Evolutionary conservation across 2,797 vertebrate genomes (phyloP).

Genomic region (Coregonus suidteri): DNA sequence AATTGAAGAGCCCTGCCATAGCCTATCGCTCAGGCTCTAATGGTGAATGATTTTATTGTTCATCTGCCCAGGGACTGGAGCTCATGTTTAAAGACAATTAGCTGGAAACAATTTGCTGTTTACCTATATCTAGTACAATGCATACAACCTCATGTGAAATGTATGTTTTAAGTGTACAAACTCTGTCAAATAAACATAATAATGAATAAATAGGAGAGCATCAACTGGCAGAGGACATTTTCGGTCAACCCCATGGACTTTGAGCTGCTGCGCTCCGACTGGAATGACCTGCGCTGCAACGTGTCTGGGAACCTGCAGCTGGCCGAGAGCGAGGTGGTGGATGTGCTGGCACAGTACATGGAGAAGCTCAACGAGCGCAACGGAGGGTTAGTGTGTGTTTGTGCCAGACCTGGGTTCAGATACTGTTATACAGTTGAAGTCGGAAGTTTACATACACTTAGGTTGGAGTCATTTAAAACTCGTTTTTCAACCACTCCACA

Average conservation of each 20-base stretch:
- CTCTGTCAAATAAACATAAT: neutral
- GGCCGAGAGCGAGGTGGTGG: constrained; percentile 90
- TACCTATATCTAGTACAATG: too few species aligned
- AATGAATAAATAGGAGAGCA: constrained; percentile 73
- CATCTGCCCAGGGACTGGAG: too few species aligned
- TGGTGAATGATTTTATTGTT: too few species aligned
- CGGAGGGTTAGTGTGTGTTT: constrained; percentile 78
- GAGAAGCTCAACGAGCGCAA: constrained; percentile 92
- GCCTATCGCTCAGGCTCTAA: too few species aligned
- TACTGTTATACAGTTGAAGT: too few species aligned
- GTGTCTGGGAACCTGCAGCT: constrained; percentile 97
- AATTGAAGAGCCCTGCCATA: too few species aligned
- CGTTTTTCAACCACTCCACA: too few species aligned
- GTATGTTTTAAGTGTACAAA: neutral
- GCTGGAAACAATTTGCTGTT: too few species aligned
- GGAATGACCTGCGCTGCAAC: constrained; percentile 97
- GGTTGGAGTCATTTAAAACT: too few species aligned
- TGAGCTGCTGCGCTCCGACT: constrained; percentile 94
- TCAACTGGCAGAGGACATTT: constrained; percentile 98
- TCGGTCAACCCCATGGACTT: constrained; percentile 94
- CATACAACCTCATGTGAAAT: neutral
- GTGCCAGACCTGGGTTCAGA: neutral
- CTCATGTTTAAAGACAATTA: too few species aligned
- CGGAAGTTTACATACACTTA: too few species aligned
- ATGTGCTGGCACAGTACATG: constrained; percentile 96